phyloP scores from a whole-genome alignment of 2,797 vertebrate genomes.

The Notoglanidium macrostoma region DNA sequence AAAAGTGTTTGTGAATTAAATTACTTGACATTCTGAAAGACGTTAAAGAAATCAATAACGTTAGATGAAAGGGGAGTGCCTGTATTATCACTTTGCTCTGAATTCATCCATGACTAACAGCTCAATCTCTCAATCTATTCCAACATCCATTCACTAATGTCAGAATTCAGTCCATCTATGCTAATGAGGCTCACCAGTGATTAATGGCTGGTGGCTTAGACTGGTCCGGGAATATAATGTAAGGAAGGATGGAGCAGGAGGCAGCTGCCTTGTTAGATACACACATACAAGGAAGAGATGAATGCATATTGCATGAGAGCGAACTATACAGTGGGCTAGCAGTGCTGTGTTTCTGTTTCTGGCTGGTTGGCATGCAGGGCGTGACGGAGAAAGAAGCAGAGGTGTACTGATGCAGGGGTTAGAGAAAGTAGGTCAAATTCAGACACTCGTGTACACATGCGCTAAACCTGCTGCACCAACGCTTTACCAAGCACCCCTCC shows the following conservation, averaged over 20 bases:
- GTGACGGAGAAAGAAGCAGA: slow-evolving; percentile 41
- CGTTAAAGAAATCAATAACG: slow-evolving; percentile 36
- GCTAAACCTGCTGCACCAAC: slow-evolving; percentile 39
- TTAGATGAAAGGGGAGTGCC: slow-evolving; percentile 20
- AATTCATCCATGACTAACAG: slow-evolving; percentile 29
- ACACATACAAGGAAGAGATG: neutral
- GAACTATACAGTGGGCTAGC: neutral
- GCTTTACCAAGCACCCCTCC: neutral
- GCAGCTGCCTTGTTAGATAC: slow-evolving; percentile 14
- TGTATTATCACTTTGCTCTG: slow-evolving; percentile 15
- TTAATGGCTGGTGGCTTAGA: slow-evolving; percentile 13
- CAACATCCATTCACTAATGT: slow-evolving; percentile 30
- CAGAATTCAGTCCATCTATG: slow-evolving; percentile 14
- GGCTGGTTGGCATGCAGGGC: slow-evolving; percentile 32
- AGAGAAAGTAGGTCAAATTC: slow-evolving; percentile 11
- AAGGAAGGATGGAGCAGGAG: neutral
- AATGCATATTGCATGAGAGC: neutral
- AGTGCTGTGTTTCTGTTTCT: slow-evolving; percentile 2
- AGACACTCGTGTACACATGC: slow-evolving; percentile 58
- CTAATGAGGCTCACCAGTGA: slow-evolving; percentile 26
- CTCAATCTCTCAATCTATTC: slow-evolving; percentile 30
- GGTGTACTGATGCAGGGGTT: slow-evolving; percentile 38
- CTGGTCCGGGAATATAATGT: neutral
- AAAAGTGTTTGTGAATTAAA: neutral
- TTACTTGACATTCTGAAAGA: neutral